A percentile compares a stretch with the other conserved stretches of the same genome.
These are phyloP conservation scores for Pyrochroa serraticornis DNA, from an alignment of 2,888 invertebrate species.

Conservation along the genomic window DNA sequence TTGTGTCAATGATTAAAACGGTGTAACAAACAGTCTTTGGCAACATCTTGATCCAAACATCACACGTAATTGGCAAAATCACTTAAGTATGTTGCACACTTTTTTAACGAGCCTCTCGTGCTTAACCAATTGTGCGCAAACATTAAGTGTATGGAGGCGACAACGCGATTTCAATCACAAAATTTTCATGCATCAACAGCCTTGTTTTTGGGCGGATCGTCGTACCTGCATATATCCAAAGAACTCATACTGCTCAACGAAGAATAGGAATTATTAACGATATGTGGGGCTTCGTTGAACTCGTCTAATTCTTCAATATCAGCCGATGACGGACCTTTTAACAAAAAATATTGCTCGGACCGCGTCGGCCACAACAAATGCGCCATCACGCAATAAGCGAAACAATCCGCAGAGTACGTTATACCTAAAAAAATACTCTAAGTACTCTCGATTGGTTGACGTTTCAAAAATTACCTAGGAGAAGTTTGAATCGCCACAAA, in stretches of 20 bases:
- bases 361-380: constrained; percentile 95
- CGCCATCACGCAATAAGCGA: constrained; percentile 94
- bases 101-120: constrained; percentile 1
- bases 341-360: constrained; percentile 87
- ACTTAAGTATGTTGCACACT: constrained; percentile 3
- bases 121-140: constrained; percentile 17
- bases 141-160: background rate
- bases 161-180: constrained; percentile 3
- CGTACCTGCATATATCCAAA: constrained; percentile 50
- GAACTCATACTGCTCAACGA: constrained; percentile 53
- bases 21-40: constrained; percentile 20
- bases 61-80: constrained; percentile 6
- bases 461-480: constrained; percentile 71
- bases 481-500: constrained; percentile 93
- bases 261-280: constrained; percentile 66
- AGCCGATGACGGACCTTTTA: constrained; percentile 74
- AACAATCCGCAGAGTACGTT: constrained; percentile 92
- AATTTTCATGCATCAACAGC: constrained; percentile 31
- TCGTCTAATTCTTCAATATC: constrained; percentile 86
- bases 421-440: constrained; percentile 73
- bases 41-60: constrained; percentile 15
- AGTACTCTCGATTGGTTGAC: background rate
- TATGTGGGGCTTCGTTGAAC: constrained; percentile 90
- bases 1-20: constrained; percentile 3
- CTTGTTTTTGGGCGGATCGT: constrained; percentile 47